Percentiles rank a stretch among this genome's conserved stretches.
These are phyloP conservation scores for Lepetodrilus schrolli DNA, from an alignment of 2,888 invertebrate species.

Conservation along the genomic window DNA sequence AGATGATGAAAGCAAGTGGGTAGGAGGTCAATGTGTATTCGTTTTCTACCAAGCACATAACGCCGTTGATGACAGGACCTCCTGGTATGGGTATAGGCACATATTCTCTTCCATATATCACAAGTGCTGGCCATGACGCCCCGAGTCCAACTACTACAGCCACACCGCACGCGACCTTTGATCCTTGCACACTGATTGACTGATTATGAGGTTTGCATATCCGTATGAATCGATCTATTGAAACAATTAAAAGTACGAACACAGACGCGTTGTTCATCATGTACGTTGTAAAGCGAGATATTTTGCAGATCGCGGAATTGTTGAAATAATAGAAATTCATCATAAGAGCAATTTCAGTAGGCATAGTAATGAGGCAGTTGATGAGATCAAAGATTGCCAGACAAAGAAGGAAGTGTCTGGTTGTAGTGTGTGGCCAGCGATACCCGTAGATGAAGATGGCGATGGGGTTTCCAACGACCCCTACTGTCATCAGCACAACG, in stretches of 20 bases:
- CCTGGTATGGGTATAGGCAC: constrained; percentile 31
- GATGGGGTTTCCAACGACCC: constrained; percentile 40
- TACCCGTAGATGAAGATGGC: constrained; percentile 47
- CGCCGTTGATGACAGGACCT: background rate
- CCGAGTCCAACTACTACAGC: constrained; percentile 40
- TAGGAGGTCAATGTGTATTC: constrained; percentile 39
- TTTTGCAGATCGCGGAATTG: constrained; percentile 40
- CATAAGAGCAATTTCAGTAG: constrained; percentile 46
- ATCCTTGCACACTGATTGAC: constrained; percentile 33
- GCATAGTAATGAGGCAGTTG: constrained; percentile 47
- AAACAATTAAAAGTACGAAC: constrained; percentile 43
- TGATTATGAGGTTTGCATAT: constrained; percentile 44
- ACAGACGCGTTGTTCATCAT: constrained; percentile 46
- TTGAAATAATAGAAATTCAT: constrained; percentile 44
- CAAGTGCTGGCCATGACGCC: constrained; percentile 48
- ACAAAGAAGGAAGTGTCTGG: constrained; percentile 40
- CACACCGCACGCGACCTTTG: constrained; percentile 42
- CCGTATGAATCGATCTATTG: constrained; percentile 48
- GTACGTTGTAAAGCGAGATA: constrained; percentile 46
- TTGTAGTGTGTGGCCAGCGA: constrained; percentile 42
- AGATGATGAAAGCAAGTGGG: constrained; percentile 42
- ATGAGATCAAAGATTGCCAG: constrained; percentile 41
- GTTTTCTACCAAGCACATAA: constrained; percentile 42
- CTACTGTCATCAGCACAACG: constrained; percentile 39
- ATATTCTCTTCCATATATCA: constrained; percentile 43